phyloP scores from a whole-genome alignment of 2,113 vertebrate genomes.

The Malurus alboscapulatus region DNA sequence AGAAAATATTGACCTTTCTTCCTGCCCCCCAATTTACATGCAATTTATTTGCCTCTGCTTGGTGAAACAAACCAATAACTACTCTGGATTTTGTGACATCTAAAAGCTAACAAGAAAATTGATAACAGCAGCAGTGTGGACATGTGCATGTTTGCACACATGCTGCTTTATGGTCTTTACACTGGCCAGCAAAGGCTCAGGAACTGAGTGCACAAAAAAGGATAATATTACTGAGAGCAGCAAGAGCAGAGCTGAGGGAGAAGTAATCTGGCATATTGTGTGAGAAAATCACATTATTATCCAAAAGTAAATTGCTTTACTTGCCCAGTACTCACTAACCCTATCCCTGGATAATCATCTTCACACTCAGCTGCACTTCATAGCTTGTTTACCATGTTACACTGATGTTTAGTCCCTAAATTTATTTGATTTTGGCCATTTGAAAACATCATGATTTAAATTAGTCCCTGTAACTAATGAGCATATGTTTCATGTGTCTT shows the following conservation, averaged over 20 bases:
- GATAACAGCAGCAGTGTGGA: neutral
- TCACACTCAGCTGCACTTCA: constrained; percentile 71
- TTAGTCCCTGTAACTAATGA: constrained; percentile 71
- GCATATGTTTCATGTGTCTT: constrained; percentile 53
- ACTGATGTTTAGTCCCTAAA: constrained; percentile 55
- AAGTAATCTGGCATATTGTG: constrained; percentile 56
- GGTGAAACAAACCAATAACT: neutral
- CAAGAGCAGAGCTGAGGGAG: constrained; percentile 33
- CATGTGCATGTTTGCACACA: neutral
- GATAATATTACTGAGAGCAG: neutral
- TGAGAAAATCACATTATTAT: constrained; percentile 66
- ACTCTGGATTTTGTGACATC: neutral
- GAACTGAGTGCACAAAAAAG: neutral
- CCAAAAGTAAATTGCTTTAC: constrained; percentile 57
- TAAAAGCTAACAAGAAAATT: neutral
- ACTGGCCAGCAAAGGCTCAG: neutral
- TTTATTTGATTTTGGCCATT: constrained; percentile 70
- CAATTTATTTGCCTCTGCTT: neutral
- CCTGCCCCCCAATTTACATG: neutral
- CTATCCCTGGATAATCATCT: constrained; percentile 66
- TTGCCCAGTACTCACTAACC: constrained; percentile 46
- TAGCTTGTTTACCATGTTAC: constrained; percentile 66
- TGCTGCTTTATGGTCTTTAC: neutral
- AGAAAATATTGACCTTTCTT: neutral
- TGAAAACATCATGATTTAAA: constrained; percentile 73